These are phyloP conservation scores for Rhynchomys soricoides DNA, from an alignment of 2,113 vertebrate genomes.

Conservation along the genomic window DNA sequence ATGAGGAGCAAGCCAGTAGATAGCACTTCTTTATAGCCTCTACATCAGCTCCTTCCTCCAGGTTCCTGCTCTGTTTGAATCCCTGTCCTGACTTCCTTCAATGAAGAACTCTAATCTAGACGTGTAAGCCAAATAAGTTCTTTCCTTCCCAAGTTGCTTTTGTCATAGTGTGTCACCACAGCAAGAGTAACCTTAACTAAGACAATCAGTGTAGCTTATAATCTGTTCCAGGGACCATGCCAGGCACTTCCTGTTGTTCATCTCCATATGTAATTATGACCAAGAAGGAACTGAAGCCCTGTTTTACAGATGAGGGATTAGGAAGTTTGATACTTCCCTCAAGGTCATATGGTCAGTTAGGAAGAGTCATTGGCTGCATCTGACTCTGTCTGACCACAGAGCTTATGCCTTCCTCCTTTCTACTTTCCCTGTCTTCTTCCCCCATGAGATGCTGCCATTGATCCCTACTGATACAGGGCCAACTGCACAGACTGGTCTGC, in stretches of 20 bases:
- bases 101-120: background rate
- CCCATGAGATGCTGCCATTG: fast-evolving
- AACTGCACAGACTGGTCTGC: background rate
- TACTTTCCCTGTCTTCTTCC: background rate
- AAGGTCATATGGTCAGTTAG: fast-evolving
- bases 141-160: background rate
- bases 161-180: background rate
- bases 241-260: fast-evolving
- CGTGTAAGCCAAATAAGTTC: background rate
- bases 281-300: background rate
- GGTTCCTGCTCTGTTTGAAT: background rate
- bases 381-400: background rate
- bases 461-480: no score
- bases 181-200: background rate
- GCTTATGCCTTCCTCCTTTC: background rate
- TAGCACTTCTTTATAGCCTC: background rate
- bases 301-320: background rate
- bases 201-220: background rate
- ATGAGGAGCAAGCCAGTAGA: background rate
- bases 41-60: background rate
- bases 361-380: background rate
- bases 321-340: background rate
- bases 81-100: background rate
- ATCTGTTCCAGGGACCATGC: fast-evolving
- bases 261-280: background rate